Percentiles rank a stretch among this genome's conserved stretches.
Conservation (phyloP, 2,888 invertebrate genomes). For the Lasiommata megera region DNA sequence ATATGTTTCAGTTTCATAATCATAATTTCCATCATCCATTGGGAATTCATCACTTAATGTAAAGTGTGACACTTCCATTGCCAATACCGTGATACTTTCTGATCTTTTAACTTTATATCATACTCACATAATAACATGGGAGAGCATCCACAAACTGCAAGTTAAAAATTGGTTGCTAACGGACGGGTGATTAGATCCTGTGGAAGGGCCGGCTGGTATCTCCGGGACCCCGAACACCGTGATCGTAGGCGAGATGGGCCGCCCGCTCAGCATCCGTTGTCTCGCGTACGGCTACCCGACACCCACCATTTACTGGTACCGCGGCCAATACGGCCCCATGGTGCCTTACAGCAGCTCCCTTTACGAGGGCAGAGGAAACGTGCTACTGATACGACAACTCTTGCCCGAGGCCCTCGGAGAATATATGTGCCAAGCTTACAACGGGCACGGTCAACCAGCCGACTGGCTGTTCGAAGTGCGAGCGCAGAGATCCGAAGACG, state of each 20-base stretch:
- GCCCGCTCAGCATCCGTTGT: conserved; percentile 87
- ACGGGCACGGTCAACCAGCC: conserved; percentile 88
- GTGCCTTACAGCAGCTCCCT: conserved; percentile 85
- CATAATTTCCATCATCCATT: not conserved
- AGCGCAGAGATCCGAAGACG: conserved; percentile 85
- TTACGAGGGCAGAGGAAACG: conserved; percentile 88
- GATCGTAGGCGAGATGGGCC: conserved; percentile 86
- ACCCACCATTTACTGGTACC: conserved; percentile 93
- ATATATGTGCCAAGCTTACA: conserved; percentile 95
- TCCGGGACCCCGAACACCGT: conserved; percentile 84
- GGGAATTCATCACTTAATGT: not conserved
- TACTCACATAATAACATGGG: not conserved
- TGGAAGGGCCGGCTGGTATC: conserved; percentile 81
- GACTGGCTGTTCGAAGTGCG: conserved; percentile 88
- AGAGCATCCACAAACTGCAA: conserved; percentile 38
- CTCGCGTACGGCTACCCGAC: conserved; percentile 91
- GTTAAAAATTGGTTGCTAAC: conserved; percentile 47
- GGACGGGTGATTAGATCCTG: conserved; percentile 79
- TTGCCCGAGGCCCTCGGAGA: conserved; percentile 88
- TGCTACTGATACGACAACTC: conserved; percentile 87
- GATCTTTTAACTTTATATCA: not conserved
- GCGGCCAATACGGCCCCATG: conserved; percentile 85
- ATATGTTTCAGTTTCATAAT: not conserved
- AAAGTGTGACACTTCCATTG: conserved; percentile 2
- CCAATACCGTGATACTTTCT: not conserved